Conservation (phyloP, 2,888 invertebrate genomes). For the Tenthredo notha region DNA sequence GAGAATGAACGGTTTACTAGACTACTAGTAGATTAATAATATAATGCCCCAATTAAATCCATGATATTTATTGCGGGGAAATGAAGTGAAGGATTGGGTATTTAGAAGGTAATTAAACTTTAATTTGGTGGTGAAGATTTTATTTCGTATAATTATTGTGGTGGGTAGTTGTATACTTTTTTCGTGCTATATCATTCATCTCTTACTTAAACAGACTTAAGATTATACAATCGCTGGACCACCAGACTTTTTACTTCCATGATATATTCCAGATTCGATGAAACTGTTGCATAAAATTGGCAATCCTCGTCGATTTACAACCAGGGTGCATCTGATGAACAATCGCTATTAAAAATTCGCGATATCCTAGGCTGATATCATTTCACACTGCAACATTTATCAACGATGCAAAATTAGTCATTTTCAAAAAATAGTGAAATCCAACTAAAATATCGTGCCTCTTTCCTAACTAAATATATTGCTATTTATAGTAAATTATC, state of each 20-base stretch:
- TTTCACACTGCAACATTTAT: too few species aligned
- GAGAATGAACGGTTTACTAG: not conserved
- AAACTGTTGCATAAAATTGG: not conserved
- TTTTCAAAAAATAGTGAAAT: too few species aligned
- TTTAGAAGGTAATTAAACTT: not conserved
- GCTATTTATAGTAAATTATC: not conserved
- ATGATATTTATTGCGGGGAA: not conserved
- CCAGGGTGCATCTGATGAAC: too few species aligned
- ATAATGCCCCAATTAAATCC: not conserved
- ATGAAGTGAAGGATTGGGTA: not conserved
- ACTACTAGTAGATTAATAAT: too few species aligned
- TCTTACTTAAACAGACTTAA: not conserved
- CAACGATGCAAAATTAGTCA: too few species aligned
- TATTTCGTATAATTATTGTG: not conserved
- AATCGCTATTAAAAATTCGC: too few species aligned
- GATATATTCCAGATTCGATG: not conserved
- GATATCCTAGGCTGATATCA: too few species aligned
- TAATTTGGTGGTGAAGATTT: not conserved
- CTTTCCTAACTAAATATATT: not conserved
- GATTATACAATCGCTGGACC: not conserved
- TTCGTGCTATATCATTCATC: not conserved
- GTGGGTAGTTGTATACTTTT: not conserved
- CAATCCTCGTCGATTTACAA: not conserved
- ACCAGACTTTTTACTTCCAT: not conserved
- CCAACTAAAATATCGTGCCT: not conserved